phyloP scores from a whole-genome alignment of 1,140 invertebrate genomes.

The Pachyrhynchus sulphureomaculatus region DNA sequence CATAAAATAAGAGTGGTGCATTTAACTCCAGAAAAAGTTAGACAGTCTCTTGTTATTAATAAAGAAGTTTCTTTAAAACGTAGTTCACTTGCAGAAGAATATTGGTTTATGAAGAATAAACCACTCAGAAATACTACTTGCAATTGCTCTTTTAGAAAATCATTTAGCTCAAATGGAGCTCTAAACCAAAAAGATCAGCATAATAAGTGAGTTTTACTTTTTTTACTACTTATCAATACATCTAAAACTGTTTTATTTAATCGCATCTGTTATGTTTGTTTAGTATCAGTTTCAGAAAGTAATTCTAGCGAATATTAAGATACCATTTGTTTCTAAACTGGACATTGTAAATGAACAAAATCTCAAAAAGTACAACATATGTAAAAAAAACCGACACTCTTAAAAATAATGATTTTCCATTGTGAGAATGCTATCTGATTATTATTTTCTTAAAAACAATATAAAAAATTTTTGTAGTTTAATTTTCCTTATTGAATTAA shows the following conservation, averaged over 20 bases:
- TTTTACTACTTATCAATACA: background rate
- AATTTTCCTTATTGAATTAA: too few species aligned
- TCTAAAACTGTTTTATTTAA: slow-evolving; percentile 16
- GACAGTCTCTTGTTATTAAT: slow-evolving; percentile 24
- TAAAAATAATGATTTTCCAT: too few species aligned
- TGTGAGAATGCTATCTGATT: too few species aligned
- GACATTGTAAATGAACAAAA: too few species aligned
- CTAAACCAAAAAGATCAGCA: slow-evolving; percentile 5
- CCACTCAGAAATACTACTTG: slow-evolving; percentile 43
- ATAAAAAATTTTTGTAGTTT: too few species aligned
- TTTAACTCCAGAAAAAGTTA: slow-evolving; percentile 39
- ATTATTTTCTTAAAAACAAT: too few species aligned
- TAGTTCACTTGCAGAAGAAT: slow-evolving; percentile 47
- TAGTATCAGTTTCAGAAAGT: too few species aligned
- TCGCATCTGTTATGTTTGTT: too few species aligned
- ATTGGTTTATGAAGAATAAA: slow-evolving; percentile 50
- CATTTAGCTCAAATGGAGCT: slow-evolving; percentile 34
- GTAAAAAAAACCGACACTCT: too few species aligned
- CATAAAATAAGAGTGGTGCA: slow-evolving; percentile 44
- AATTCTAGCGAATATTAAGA: too few species aligned
- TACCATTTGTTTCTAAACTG: too few species aligned
- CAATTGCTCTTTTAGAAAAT: slow-evolving; percentile 49
- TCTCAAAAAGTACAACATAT: too few species aligned
- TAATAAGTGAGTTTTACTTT: background rate
- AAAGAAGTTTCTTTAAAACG: slow-evolving; percentile 32